Percentiles rank a stretch among this genome's conserved stretches.
These are phyloP conservation scores for Pantala flavescens DNA, from an alignment of 1,140 invertebrate species.

Conservation along the genomic window DNA sequence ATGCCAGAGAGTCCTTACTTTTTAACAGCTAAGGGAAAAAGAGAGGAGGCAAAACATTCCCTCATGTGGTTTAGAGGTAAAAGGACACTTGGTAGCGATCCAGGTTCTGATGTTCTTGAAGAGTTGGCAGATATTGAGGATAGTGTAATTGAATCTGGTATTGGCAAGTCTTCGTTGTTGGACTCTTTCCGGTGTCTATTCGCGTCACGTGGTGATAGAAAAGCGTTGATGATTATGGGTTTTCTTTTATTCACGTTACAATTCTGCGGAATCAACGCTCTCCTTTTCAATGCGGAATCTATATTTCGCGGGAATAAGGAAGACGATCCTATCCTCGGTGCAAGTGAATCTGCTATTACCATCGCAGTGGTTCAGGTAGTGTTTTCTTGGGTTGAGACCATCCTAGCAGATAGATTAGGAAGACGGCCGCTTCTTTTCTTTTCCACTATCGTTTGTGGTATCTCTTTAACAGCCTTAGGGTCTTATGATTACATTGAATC, in stretches of 20 bases:
- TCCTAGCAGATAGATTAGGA: conserved; percentile 45
- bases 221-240: conserved; percentile 39
- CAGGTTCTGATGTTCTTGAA: background rate
- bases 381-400: conserved; percentile 41
- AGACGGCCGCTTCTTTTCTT: conserved; percentile 42
- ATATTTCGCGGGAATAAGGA: conserved; percentile 42
- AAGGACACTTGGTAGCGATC: no score
- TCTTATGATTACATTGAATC: conserved; percentile 32
- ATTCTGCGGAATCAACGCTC: conserved; percentile 52
- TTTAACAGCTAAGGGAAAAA: conserved; percentile 27
- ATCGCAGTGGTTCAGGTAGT: conserved; percentile 55
- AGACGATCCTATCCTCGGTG: conserved; percentile 31
- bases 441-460: conserved; percentile 41
- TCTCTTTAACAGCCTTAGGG: conserved; percentile 28
- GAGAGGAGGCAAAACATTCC: conserved; percentile 31
- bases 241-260: conserved; percentile 50
- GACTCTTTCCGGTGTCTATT: conserved; percentile 33
- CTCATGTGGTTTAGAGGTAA: conserved; percentile 23
- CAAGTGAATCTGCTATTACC: conserved; percentile 31
- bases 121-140: background rate
- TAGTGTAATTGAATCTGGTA: no score
- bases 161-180: background rate
- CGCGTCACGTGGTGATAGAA: conserved; percentile 32
- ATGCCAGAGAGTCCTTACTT: conserved; percentile 32
- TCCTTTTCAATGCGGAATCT: conserved; percentile 57